Evolutionary conservation across 1,140 invertebrate species (phyloP), one percentile per base, ranked within the genome.

Genomic region (Drosophila nikananu): DNA sequence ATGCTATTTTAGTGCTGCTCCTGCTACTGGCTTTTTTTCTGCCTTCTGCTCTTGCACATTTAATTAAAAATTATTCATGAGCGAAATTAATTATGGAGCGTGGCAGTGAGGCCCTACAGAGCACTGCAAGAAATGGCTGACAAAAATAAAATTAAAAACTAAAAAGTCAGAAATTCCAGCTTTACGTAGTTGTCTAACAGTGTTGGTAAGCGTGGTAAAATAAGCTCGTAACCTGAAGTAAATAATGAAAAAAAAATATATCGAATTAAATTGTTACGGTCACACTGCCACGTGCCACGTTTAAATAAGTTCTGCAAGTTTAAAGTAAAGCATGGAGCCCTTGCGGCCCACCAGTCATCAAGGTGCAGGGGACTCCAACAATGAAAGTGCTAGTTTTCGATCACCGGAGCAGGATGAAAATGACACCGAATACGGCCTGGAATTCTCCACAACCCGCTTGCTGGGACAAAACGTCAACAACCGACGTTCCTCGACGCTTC

Each of bases 61-160:
- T 80, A 80, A 80, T 80, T 78, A 80, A 80, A 80, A 80, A 72
- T 80, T 80, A 80, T 80, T 80, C 77, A 80, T 79, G 76, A 78
- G 77, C 77, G 61, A 80, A 80, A 72, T 80, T 78, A 80, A 80
- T 80, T 80, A 79, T 78, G 76, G 55, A 62, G 37, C 74, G 52
- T 27, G 41, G 35, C 55, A 62, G 37, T 19, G 41, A 68, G 35
- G 37, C 25, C 32, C 46, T 42, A 17, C 23, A 48, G 5, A 17
- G 27, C 71, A 74, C 48, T 74, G 67, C 15, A 44, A 42, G 46
- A 74, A 73, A 74, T 0, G 9, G 2, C 1, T 7, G 9, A 5
- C 0, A n/a, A 55, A 6, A 1, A 0, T 35, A 0, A 23, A 54
- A 1, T 21, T 17, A 4, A 57, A 17, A 37, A 17, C 4, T 1